phyloP scores from a whole-genome alignment of 2,113 vertebrate species.

The Rissa tridactyla region DNA sequence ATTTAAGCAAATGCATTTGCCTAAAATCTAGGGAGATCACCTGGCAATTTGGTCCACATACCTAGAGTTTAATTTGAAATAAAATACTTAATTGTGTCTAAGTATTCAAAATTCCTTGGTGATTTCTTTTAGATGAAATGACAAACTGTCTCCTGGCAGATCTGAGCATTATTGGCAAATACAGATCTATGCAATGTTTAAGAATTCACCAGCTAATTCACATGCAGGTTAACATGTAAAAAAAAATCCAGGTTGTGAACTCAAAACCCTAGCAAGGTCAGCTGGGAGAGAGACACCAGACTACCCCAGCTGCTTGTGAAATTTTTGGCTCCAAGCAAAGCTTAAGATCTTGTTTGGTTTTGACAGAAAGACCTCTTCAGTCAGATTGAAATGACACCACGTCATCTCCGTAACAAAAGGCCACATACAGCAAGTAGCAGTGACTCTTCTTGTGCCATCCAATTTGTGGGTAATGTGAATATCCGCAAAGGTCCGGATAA shows the following conservation, averaged over 20 bases:
- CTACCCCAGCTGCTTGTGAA: neutral
- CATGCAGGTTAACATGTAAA: neutral
- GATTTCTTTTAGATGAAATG: neutral
- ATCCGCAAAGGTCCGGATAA: neutral
- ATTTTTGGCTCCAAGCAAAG: neutral
- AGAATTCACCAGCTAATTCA: neutral
- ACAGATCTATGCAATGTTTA: neutral
- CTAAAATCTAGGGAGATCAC: neutral
- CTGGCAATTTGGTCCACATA: neutral
- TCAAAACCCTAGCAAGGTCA: neutral
- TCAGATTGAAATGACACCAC: neutral
- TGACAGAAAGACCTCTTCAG: neutral
- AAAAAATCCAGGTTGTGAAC: neutral
- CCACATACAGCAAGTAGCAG: neutral
- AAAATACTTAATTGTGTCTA: neutral
- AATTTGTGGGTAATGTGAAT: neutral
- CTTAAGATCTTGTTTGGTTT: neutral
- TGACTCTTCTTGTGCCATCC: neutral
- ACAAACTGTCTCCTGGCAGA: neutral
- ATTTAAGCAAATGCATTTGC: neutral
- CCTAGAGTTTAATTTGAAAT: neutral
- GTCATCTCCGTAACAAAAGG: no score
- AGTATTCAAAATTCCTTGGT: neutral
- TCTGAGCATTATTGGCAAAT: neutral
- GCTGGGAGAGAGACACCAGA: neutral